These are phyloP conservation scores for Tragopan temminckii DNA, from an alignment of 2,797 vertebrate genomes.

Conservation along the genomic window DNA sequence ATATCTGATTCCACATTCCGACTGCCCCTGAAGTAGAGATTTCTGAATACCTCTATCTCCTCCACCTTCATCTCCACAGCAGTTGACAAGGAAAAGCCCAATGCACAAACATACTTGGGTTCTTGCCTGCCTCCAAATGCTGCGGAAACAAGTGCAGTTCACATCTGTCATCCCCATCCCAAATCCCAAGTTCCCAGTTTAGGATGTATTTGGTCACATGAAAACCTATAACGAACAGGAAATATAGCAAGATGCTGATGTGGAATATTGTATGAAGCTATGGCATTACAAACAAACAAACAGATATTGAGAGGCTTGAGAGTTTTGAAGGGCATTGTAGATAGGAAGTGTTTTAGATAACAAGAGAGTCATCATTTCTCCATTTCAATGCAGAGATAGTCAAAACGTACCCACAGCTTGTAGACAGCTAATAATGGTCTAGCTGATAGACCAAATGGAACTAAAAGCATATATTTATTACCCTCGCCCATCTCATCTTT, in stretches of 20 bases:
- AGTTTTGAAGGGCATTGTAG: background rate
- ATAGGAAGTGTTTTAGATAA: background rate
- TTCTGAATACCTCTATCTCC: background rate
- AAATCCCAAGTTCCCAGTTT: background rate
- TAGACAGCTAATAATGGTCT: too few species aligned
- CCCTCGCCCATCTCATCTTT: background rate
- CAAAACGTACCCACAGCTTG: background rate
- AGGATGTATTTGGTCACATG: background rate
- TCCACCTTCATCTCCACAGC: background rate
- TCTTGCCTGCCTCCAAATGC: background rate
- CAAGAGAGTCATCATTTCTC: background rate
- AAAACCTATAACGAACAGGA: background rate
- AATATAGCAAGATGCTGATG: background rate
- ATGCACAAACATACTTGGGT: background rate
- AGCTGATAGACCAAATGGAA: background rate
- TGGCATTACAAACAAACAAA: background rate
- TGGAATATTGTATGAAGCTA: background rate
- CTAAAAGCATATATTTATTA: background rate
- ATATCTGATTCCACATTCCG: background rate
- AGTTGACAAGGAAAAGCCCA: background rate
- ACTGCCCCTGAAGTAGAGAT: background rate
- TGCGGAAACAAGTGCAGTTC: rapidly evolving
- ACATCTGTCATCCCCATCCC: background rate
- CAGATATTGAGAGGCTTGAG: background rate
- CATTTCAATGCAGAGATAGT: background rate